Evolutionary conservation across 1,140 invertebrate genomes (phyloP).

Genomic region (Papilio dardanus): DNA sequence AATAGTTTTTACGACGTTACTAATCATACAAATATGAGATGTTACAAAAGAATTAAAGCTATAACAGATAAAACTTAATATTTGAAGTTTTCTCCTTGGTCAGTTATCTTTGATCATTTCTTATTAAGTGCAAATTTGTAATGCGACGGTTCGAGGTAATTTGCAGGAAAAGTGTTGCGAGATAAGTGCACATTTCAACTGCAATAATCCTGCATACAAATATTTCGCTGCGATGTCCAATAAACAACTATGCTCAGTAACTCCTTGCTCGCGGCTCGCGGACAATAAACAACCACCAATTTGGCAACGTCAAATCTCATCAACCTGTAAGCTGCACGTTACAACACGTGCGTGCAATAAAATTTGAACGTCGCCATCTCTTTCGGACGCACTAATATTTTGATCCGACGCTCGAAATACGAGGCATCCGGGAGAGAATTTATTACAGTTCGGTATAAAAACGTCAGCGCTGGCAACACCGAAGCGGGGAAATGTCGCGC

Average conservation of each 20-base stretch:
- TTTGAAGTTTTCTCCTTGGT: background rate
- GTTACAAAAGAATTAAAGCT: background rate
- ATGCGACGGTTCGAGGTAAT: background rate
- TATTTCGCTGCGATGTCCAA: conserved; percentile 46
- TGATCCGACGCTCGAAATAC: conserved; percentile 60
- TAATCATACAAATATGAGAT: background rate
- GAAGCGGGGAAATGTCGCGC: conserved; percentile 46
- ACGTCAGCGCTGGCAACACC: conserved; percentile 63
- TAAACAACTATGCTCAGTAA: conserved; percentile 23
- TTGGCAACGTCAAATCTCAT: conserved; percentile 55
- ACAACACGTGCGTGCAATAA: conserved; percentile 69
- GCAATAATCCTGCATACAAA: conserved; percentile 39
- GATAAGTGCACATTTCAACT: background rate
- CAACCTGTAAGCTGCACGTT: conserved; percentile 48
- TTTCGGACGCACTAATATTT: conserved; percentile 56
- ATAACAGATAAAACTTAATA: background rate
- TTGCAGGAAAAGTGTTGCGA: background rate
- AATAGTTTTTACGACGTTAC: no score
- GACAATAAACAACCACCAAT: conserved; percentile 49
- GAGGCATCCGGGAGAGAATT: conserved; percentile 64
- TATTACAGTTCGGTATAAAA: conserved; percentile 66
- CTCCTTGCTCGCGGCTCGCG: conserved; percentile 39
- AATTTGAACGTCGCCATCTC: conserved; percentile 54
- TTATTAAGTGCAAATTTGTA: conserved; percentile 20
- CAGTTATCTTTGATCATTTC: background rate